Evolutionary conservation across 2,888 invertebrate species (phyloP).

Genomic region (Abrostola tripartita): DNA sequence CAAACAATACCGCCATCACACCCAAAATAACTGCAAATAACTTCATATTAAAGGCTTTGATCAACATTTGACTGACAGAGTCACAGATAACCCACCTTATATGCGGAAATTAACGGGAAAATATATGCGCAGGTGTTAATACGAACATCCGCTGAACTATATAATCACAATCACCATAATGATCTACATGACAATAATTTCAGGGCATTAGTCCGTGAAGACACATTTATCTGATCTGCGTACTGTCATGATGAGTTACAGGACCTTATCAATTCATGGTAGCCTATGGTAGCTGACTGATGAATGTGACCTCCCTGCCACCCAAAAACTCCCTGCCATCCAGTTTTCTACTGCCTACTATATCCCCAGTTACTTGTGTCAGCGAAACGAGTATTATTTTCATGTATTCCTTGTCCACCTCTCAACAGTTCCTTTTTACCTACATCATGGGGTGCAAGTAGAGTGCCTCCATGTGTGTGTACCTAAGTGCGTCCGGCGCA

Average conservation of each 20-base stretch:
- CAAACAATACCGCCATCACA: conserved; percentile 20
- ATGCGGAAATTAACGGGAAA: conserved; percentile 5
- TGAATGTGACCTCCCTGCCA: too few relatives aligned
- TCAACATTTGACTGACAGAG: conserved; percentile 7
- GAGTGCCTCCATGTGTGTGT: too few relatives aligned
- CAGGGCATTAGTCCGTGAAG: not conserved
- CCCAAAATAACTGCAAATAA: conserved; percentile 24
- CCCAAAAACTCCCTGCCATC: too few relatives aligned
- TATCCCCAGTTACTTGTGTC: too few relatives aligned
- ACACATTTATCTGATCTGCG: not conserved
- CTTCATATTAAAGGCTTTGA: conserved; percentile 30
- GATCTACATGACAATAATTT: not conserved
- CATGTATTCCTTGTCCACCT: too few relatives aligned
- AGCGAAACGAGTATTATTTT: too few relatives aligned
- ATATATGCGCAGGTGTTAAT: conserved; percentile 19
- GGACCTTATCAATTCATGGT: too few relatives aligned
- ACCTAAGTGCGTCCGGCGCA: too few relatives aligned
- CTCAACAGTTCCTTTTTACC: too few relatives aligned
- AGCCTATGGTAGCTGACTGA: too few relatives aligned
- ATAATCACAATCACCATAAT: conserved; percentile 15
- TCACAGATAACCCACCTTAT: conserved; percentile 14
- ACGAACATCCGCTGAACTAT: conserved; percentile 27
- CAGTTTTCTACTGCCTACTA: too few relatives aligned
- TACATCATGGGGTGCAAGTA: too few relatives aligned
- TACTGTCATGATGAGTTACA: not conserved